A percentile compares a stretch with the other conserved stretches of the same genome.
Evolutionary conservation across 2,113 vertebrate species (phyloP).

Genomic region (Pleuronectes platessa): DNA sequence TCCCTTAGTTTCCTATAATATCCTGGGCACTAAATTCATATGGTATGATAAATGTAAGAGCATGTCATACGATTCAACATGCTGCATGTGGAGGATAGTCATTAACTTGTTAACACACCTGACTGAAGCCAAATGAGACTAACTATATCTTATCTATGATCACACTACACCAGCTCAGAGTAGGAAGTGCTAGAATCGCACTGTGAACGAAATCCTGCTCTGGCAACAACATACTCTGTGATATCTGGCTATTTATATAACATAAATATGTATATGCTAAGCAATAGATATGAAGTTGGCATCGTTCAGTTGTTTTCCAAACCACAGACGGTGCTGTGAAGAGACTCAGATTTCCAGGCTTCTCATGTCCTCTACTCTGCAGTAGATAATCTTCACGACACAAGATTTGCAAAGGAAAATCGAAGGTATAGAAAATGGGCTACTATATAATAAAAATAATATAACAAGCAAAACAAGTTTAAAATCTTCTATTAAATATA

Average conservation of each 20-base stretch:
- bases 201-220: not conserved
- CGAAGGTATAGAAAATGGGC: too few species aligned
- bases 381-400: not conserved
- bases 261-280: not conserved
- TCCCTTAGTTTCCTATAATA: not conserved
- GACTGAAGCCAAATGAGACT: not conserved
- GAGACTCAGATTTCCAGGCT: not conserved
- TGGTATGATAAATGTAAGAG: too few species aligned
- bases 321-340: not conserved
- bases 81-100: too few species aligned
- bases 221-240: not conserved
- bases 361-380: not conserved
- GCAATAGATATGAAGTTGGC: not conserved
- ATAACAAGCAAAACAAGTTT: too few species aligned
- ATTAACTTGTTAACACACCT: not conserved
- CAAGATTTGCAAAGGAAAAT: too few species aligned
- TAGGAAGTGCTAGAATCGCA: not conserved
- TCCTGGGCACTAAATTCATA: too few species aligned
- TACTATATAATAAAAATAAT: too few species aligned
- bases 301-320: not conserved
- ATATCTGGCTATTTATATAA: not conserved
- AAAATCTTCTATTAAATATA: too few species aligned
- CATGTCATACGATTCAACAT: too few species aligned
- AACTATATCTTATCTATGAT: not conserved
- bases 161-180: not conserved